phyloP scores from a whole-genome alignment of 2,113 vertebrate genomes.

The Probosciger aterrimus region DNA sequence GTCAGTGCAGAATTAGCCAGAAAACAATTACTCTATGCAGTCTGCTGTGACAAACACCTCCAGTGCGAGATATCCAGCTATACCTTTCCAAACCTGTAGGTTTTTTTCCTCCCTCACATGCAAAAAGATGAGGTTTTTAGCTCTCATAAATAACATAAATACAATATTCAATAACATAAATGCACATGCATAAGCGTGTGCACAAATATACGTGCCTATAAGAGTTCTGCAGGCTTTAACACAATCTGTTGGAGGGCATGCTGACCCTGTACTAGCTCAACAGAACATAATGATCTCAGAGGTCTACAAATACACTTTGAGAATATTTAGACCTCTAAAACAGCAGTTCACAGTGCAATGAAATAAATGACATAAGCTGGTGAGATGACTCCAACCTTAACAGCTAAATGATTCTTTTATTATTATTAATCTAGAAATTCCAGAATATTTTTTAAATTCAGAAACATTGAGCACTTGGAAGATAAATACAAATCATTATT shows the following conservation, averaged over 20 bases:
- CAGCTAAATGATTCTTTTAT: neutral
- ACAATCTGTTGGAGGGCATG: neutral
- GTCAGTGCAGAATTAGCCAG: neutral
- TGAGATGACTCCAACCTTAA: neutral
- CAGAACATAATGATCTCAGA: neutral
- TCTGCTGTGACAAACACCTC: neutral
- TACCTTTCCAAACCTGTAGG: fast-evolving
- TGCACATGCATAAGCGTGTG: neutral
- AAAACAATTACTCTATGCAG: neutral
- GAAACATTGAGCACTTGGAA: neutral
- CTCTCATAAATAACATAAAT: neutral
- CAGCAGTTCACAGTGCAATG: neutral
- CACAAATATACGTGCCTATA: neutral
- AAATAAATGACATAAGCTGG: neutral
- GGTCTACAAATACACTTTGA: neutral
- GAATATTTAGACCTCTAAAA: neutral
- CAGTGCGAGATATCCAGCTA: neutral
- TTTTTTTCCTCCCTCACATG: neutral
- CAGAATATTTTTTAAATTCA: neutral
- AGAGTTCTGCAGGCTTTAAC: neutral
- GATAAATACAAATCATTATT: neutral
- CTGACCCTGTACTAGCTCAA: neutral
- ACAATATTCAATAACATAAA: neutral
- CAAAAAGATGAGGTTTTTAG: neutral
- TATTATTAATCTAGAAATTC: neutral